Percentiles rank a stretch among this genome's conserved stretches.
Conservation (phyloP, 2,888 invertebrate genomes). For the Xylota sylvarum region DNA sequence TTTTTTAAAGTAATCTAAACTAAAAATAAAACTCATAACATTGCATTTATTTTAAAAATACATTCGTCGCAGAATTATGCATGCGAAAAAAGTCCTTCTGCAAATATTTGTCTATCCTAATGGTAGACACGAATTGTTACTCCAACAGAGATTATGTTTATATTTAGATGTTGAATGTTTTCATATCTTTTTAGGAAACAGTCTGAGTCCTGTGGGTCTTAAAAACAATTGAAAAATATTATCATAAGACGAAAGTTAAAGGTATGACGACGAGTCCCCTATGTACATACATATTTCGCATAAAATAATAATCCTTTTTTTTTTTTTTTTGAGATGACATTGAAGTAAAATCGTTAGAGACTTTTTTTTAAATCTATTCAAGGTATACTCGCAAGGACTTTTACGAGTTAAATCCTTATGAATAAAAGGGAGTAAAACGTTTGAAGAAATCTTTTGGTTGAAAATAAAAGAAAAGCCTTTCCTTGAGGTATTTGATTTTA, state of each 20-base stretch:
- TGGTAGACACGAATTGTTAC: constrained; percentile 8
- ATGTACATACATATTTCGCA: neutral
- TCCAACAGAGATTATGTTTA: neutral
- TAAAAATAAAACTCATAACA: neutral
- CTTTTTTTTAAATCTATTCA: neutral
- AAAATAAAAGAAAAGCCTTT: too few species aligned
- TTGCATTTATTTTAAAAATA: constrained; percentile 10
- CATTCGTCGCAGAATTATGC: neutral
- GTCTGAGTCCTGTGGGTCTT: neutral
- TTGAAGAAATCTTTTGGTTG: too few species aligned
- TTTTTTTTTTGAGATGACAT: neutral
- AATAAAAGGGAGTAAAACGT: neutral
- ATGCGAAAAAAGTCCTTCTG: constrained; percentile 2
- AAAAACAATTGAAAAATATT: neutral
- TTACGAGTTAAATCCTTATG: neutral
- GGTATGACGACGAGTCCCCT: neutral
- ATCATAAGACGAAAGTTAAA: neutral
- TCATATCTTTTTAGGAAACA: neutral
- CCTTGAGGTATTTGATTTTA: too few species aligned
- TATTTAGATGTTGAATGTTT: neutral
- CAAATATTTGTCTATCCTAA: constrained; percentile 15
- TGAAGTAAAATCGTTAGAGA: neutral
- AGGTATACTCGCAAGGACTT: neutral
- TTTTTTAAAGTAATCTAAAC: neutral
- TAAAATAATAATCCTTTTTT: neutral